phyloP scores from a whole-genome alignment of 2,888 invertebrate genomes.

The Zhengitettix transpicula region DNA sequence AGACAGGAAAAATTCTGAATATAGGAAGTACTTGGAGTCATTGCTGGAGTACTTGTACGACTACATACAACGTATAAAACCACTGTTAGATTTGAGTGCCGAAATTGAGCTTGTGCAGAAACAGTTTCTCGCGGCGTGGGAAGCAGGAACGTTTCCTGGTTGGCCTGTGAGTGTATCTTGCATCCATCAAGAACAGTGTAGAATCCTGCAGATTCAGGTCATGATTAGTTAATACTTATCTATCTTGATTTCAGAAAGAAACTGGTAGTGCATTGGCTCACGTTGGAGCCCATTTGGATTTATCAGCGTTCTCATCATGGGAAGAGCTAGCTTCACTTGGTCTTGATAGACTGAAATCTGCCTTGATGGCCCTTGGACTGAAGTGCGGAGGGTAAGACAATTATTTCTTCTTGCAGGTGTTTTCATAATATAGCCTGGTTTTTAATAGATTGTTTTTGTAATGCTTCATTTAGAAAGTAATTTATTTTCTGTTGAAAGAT shows the following conservation, averaged over 20 bases:
- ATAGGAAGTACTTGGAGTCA: constrained; percentile 65
- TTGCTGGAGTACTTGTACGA: constrained; percentile 73
- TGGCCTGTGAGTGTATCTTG: constrained; percentile 54
- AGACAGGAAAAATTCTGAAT: constrained; percentile 76
- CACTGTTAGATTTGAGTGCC: constrained; percentile 62
- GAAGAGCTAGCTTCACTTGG: constrained; percentile 95
- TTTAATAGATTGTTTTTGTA: no score
- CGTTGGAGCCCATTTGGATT: constrained; percentile 89
- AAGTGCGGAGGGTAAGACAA: constrained; percentile 80
- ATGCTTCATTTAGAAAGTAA: no score
- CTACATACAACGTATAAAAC: constrained; percentile 70
- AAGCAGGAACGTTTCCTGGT: constrained; percentile 76
- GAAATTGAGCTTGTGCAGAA: constrained; percentile 62
- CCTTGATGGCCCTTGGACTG: constrained; percentile 85
- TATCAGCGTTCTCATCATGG: constrained; percentile 96
- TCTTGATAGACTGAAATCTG: constrained; percentile 91
- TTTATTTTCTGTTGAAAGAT: no score
- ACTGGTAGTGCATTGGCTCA: constrained; percentile 83
- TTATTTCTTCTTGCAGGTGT: no score
- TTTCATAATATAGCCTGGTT: no score
- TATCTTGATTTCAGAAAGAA: constrained; percentile 50
- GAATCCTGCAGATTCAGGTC: no score
- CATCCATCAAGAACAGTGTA: background rate
- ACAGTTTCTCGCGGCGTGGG: constrained; percentile 78
- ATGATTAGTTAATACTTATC: no score